These are phyloP conservation scores for Saiga tatarica DNA, from an alignment of 2,113 vertebrate genomes.

Conservation along the genomic window DNA sequence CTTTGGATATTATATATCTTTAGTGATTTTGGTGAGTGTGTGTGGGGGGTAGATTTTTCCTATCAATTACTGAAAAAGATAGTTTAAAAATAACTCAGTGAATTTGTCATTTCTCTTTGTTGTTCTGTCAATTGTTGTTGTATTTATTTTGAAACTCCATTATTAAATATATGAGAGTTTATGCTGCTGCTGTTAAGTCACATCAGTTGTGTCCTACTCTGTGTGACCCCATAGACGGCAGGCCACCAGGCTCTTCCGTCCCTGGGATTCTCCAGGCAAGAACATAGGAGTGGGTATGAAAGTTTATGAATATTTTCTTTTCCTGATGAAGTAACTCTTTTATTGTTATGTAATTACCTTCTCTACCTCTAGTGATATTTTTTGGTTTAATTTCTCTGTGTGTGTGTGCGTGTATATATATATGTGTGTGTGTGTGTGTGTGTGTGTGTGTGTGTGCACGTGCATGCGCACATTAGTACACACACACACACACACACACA, in stretches of 20 bases:
- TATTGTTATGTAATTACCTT: neutral
- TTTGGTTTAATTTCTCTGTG: neutral
- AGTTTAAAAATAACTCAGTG: neutral
- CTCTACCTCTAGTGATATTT: neutral
- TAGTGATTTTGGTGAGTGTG: neutral
- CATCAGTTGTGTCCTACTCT: too few relatives aligned
- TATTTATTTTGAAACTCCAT: neutral
- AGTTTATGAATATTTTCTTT: neutral
- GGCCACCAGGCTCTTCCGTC: too few relatives aligned
- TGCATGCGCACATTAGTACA: fast-evolving
- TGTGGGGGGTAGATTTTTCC: neutral
- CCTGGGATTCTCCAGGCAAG: too few relatives aligned
- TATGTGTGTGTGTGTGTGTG: too few relatives aligned
- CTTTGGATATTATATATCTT: neutral
- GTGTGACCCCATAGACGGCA: fast-evolving
- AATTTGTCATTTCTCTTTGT: neutral
- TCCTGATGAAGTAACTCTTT: neutral
- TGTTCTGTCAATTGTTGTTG: neutral
- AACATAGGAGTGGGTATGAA: too few relatives aligned
- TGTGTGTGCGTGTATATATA: too few relatives aligned
- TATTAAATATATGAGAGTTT: neutral
- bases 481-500: neutral
- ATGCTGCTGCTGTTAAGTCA: neutral
- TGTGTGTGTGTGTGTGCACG: fast-evolving
- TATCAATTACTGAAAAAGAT: neutral